Conservation (phyloP, 2,888 invertebrate species). For the Leptinotarsa rubiginosa region DNA sequence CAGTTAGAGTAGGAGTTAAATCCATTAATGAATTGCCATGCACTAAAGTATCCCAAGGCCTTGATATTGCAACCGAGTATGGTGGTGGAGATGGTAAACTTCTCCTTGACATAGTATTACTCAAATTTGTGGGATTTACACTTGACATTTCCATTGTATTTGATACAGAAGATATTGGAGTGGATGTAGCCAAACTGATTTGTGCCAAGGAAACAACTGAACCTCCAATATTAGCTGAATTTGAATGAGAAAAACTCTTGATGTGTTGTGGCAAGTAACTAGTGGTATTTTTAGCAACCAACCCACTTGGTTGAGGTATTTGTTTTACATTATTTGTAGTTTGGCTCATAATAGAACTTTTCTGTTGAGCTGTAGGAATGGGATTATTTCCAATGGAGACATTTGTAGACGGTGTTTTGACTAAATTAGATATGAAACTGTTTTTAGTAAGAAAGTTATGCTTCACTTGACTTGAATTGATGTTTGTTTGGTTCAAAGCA, state of each 20-base stretch:
- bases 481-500: conserved; percentile 32
- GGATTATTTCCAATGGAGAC: conserved; percentile 23
- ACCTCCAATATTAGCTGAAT: conserved; percentile 19
- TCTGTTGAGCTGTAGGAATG: conserved; percentile 20
- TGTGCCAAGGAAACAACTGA: conserved; percentile 17
- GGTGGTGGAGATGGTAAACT: conserved; percentile 57
- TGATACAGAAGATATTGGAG: conserved; percentile 27
- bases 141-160: conserved; percentile 22
- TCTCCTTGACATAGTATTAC: conserved; percentile 40
- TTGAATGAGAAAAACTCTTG: conserved; percentile 35
- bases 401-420: conserved; percentile 25
- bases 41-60: conserved; percentile 55
- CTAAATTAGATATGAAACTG: conserved; percentile 26
- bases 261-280: conserved; percentile 36
- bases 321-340: conserved; percentile 33
- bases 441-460: conserved; percentile 31
- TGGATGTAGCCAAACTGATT: conserved; percentile 9
- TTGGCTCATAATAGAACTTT: conserved; percentile 28
- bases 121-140: conserved; percentile 33
- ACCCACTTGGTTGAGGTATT: conserved; percentile 24
- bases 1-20: conserved; percentile 64
- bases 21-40: conserved; percentile 57
- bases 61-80: conserved; percentile 54
- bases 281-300: conserved; percentile 30
- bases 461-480: conserved; percentile 31